Evolutionary conservation across 2,113 vertebrate genomes (phyloP), one percentile per base, ranked within the genome.

Genomic region (Pseudopodoces humilis): DNA sequence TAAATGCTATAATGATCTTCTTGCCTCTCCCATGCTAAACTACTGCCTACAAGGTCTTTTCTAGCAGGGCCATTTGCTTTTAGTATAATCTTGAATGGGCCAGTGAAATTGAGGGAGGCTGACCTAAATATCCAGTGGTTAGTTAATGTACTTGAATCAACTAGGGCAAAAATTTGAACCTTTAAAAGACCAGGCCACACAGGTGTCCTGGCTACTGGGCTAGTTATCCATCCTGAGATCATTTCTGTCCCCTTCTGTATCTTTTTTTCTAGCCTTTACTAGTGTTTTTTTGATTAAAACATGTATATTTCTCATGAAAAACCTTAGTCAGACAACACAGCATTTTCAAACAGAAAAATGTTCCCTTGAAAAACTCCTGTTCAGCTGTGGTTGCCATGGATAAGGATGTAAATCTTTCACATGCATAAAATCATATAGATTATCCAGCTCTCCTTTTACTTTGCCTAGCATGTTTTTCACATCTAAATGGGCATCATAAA

Each of bases 371-470:
- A 92, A 96, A 55, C 28, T 68, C 30, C 30, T 33, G 27, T 62
- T 95, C 90, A 90, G 85, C 78, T 62, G 46, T 52, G 68, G 92
- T 94, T 94, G 84, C 95, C 79, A 96, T 92, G 92, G 94, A 88
- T 92, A 90, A 80, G 71, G 55, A 88, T 77, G 80, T 80, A 93
- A 93, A 88, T 86, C 46, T 88, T 90, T 65, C 64, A 62, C 52
- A 90, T 1, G 7, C 81, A 81, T 59, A 88, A 92, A 83, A 52
- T n/a, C 22, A 33, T 77, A 83, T 4, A 88, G 88, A 86, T 90
- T 74, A 83, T n/a, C 47, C 71, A 83, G 59, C 71, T 83, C 68
- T 81, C 78, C 72, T 83, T 86, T 88, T 55, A 65, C 83, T 93
- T 88, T 67, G 47, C 72, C 52, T 63, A 47, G 35, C 64, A 55